Evolutionary conservation across 1,140 invertebrate genomes (phyloP).

Genomic region (Drosophila orosa): DNA sequence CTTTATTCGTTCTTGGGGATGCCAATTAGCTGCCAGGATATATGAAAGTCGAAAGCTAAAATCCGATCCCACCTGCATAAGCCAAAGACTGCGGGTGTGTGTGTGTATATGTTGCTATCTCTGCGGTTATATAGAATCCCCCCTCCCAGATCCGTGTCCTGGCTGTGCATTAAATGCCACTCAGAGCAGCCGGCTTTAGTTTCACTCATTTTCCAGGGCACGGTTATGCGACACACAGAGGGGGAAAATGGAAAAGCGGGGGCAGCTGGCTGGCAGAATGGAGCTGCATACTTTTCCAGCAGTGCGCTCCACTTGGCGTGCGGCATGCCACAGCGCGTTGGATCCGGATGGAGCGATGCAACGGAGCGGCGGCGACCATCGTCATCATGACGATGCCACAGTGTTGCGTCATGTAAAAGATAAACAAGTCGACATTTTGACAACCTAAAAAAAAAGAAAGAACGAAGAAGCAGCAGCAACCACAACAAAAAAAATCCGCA

Average conservation of each 20-base stretch:
- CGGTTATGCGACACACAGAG: conserved; percentile 9
- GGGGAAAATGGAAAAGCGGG: conserved; percentile 13
- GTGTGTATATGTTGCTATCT: conserved; percentile 25
- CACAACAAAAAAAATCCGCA: conserved; percentile 12
- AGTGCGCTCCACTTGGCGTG: conserved; percentile 49
- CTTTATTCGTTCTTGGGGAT: too few species aligned
- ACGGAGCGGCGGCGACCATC: conserved; percentile 26
- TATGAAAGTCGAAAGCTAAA: conserved; percentile 7
- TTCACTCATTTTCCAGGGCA: conserved; percentile 62
- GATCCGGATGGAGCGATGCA: conserved; percentile 37
- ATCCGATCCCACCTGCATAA: conserved; percentile 28
- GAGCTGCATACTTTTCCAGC: conserved; percentile 72
- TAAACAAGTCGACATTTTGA: conserved; percentile 81
- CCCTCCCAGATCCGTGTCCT: conserved; percentile 17
- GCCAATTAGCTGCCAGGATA: conserved; percentile 18
- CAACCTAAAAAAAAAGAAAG: conserved; percentile 47
- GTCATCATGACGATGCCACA: conserved; percentile 39
- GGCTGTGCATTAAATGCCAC: conserved; percentile 73
- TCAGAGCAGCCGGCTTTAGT: conserved; percentile 67
- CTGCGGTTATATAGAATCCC: conserved; percentile 21
- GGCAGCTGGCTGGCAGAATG: conserved; percentile 13
- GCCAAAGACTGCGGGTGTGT: conserved; percentile 10
- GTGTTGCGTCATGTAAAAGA: conserved; percentile 68
- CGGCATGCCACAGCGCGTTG: conserved; percentile 41
- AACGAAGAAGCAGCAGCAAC: neutral